Percentiles rank a stretch among this genome's conserved stretches.
Evolutionary conservation across 1,140 invertebrate species (phyloP).

Genomic region (Amyelois transitella): DNA sequence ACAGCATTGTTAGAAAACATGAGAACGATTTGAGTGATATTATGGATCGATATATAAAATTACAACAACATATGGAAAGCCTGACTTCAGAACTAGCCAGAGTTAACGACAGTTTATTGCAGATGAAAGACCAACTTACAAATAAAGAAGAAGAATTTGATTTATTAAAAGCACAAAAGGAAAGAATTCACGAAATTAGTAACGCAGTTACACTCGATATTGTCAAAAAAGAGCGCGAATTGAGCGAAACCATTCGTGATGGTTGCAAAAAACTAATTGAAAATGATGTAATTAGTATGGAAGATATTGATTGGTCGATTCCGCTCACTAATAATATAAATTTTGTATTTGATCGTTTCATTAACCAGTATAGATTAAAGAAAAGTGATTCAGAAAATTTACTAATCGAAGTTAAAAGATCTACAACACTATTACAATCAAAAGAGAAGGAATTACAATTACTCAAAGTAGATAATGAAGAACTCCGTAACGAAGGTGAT

Average conservation of each 20-base stretch:
- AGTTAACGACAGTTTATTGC: slow-evolving; percentile 25
- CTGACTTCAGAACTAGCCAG: slow-evolving; percentile 23
- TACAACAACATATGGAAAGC: slow-evolving; percentile 28
- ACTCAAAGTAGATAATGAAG: slow-evolving; percentile 17
- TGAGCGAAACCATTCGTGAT: slow-evolving; percentile 27
- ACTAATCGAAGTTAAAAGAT: slow-evolving; percentile 26
- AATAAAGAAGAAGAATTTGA: slow-evolving; percentile 46
- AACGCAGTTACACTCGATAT: slow-evolving; percentile 52
- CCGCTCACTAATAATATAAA: slow-evolving; percentile 28
- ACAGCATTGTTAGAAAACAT: slow-evolving; percentile 28
- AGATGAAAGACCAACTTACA: slow-evolving; percentile 33
- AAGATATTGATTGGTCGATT: slow-evolving; percentile 27
- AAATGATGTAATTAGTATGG: slow-evolving; percentile 24
- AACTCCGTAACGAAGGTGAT: slow-evolving; percentile 22
- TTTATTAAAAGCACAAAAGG: slow-evolving; percentile 44
- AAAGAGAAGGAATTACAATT: slow-evolving; percentile 31
- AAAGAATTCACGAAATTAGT: slow-evolving; percentile 50
- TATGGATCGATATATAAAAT: slow-evolving; percentile 22
- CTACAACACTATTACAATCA: slow-evolving; percentile 23
- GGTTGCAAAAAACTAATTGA: slow-evolving; percentile 31
- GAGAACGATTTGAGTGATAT: slow-evolving; percentile 26
- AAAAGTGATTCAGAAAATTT: slow-evolving; percentile 21
- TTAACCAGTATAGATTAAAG: slow-evolving; percentile 20
- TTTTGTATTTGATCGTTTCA: slow-evolving; percentile 25
- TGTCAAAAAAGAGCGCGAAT: slow-evolving; percentile 38